These are phyloP conservation scores for Zaprionus camerounensis DNA, from an alignment of 1,140 invertebrate genomes.

Conservation along the genomic window DNA sequence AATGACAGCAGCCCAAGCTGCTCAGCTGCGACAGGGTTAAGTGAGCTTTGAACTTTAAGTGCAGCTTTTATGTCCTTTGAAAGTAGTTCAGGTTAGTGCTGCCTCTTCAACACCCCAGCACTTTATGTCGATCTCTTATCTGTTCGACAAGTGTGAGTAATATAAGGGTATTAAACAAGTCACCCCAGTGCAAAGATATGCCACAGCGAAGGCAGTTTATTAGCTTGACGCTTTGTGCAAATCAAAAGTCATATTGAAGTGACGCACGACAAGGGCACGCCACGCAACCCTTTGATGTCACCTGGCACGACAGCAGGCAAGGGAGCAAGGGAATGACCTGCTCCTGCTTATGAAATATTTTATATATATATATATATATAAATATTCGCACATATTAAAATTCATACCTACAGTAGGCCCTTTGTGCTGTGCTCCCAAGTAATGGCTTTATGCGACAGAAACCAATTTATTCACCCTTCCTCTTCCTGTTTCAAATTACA, in stretches of 20 bases:
- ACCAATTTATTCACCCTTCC: constrained; percentile 61
- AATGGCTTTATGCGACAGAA: constrained; percentile 61
- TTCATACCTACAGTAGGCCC: constrained; percentile 44
- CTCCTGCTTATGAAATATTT: constrained; percentile 41
- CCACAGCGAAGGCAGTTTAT: neutral
- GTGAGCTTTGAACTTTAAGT: neutral
- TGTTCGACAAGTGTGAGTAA: neutral
- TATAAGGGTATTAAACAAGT: constrained; percentile 1
- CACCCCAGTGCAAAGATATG: neutral
- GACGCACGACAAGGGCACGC: constrained; percentile 2
- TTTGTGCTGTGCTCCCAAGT: constrained; percentile 43
- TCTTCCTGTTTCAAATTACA: constrained; percentile 49
- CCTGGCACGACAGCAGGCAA: neutral
- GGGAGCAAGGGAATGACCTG: neutral
- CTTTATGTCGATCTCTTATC: neutral
- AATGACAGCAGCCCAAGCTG: neutral
- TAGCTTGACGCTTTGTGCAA: constrained; percentile 10
- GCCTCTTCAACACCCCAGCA: neutral
- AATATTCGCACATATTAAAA: constrained; percentile 56
- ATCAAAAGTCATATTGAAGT: constrained; percentile 22
- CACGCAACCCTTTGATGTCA: constrained; percentile 31
- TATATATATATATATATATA: constrained; percentile 28
- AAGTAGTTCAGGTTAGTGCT: neutral
- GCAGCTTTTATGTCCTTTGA: neutral
- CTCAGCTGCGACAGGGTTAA: neutral